Base-by-base conservation (phyloP, 2,113 vertebrate species). In the Pavo muticus region DNA sequence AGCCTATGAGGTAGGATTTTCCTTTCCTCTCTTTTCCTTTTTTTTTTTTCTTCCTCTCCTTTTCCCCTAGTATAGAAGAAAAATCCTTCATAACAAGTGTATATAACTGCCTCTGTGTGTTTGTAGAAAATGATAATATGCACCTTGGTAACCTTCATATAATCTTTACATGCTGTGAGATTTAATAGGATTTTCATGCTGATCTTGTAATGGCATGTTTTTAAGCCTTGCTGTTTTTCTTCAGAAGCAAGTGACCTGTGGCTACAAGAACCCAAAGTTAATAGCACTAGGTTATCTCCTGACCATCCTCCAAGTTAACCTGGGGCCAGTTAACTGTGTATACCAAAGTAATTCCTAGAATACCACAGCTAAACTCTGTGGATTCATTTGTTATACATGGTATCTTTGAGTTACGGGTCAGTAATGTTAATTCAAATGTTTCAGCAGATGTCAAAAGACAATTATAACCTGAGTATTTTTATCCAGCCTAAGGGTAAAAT, bases 221-320 rank as follows among this genome's bases (percentile, higher is more conserved):
- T 86, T 84, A 95, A 71, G 70, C 78, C 88, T 88, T 94, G 86
- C 48, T 95, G 50, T 3, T 94, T 91, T 95, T 27, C 61, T 87
- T 89, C 69, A 32, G 40, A 68, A 90, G 29, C 13, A 88, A 95
- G 93, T 56, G 42, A 48, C 10, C 67, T 64, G 30, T 81, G 69
- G n/a, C 52, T 91, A 32, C 14, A 60, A 77, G 56, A 88, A 75
- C 21, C n/a, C 54, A 50, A 69, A 90, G 42, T 80, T 88, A 88
- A 93, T 73, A 39, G 21, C n/a, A 54, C 25, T 79, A 40, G 11
- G 17, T 84, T 93, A n/a, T 92, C 72, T 77, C 30, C 60, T 94
- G 74, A 74, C 59, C 47, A 64, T 57, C 40, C 32, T 74, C 29
- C 74, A 89, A 19, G 47, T 87, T 89, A 88, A 75, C 32, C 14